phyloP scores from a whole-genome alignment of 1,140 invertebrate genomes.

The Pectinophora gossypiella region DNA sequence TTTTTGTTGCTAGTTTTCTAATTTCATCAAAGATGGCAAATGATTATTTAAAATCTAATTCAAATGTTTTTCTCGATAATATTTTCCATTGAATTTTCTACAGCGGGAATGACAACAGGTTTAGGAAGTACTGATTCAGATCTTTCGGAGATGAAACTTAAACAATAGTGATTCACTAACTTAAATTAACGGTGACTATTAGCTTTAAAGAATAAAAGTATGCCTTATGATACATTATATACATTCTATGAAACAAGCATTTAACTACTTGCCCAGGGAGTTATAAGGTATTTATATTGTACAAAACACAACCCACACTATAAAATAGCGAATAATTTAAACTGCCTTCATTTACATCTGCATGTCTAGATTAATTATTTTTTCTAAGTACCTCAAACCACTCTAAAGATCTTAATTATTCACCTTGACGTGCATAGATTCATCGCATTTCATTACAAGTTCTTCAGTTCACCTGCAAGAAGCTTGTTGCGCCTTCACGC shows the following conservation, averaged over 20 bases:
- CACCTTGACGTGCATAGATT: too few relatives aligned
- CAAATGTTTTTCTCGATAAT: neutral
- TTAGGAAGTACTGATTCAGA: too few relatives aligned
- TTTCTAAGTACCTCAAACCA: too few relatives aligned
- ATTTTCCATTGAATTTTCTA: neutral
- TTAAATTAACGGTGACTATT: neutral
- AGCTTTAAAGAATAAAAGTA: slow-evolving; percentile 14
- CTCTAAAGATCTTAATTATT: too few relatives aligned
- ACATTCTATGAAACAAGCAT: slow-evolving; percentile 64
- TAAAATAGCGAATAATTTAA: slow-evolving; percentile 54
- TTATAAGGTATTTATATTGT: slow-evolving; percentile 52
- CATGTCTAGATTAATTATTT: slow-evolving; percentile 27
- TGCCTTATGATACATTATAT: slow-evolving; percentile 50
- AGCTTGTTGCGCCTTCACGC: too few relatives aligned
- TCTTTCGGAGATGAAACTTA: too few relatives aligned
- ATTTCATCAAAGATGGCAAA: neutral
- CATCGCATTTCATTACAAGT: too few relatives aligned
- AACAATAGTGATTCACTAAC: too few relatives aligned
- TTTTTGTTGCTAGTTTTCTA: slow-evolving; percentile 13
- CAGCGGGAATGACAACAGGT: too few relatives aligned
- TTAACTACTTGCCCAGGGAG: slow-evolving; percentile 55
- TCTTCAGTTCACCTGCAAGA: too few relatives aligned
- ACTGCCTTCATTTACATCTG: slow-evolving; percentile 36
- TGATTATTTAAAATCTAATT: neutral
- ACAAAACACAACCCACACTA: slow-evolving; percentile 73